A percentile compares a stretch with the other conserved stretches of the same genome.
phyloP scores from a whole-genome alignment of 2,888 invertebrate genomes.

The Caenorhabditis parvicauda region DNA sequence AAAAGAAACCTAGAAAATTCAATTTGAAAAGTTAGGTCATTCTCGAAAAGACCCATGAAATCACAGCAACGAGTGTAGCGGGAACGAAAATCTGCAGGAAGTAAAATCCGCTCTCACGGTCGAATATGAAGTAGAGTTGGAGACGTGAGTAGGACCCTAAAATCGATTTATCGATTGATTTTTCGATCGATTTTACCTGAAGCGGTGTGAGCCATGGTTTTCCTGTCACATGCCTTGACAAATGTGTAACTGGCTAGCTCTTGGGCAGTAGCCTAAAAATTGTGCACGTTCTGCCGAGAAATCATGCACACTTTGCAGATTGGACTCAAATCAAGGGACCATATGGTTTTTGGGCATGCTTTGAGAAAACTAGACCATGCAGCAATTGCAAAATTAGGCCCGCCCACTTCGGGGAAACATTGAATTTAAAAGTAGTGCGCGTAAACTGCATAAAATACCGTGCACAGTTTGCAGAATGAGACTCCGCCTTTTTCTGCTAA shows the following conservation, averaged over 20 bases:
- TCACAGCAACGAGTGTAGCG: conserved; percentile 42
- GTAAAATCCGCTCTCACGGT: conserved; percentile 95
- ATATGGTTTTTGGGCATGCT: no score
- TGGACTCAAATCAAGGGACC: no score
- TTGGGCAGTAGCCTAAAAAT: no score
- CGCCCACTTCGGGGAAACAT: no score
- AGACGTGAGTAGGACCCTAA: conserved; percentile 89
- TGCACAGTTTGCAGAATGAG: no score
- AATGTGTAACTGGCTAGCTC: conserved; percentile 43
- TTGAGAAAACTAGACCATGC: no score
- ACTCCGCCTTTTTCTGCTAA: no score
- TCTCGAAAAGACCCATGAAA: conserved; percentile 32
- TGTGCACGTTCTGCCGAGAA: no score
- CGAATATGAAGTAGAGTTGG: conserved; percentile 93
- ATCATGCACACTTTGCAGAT: no score
- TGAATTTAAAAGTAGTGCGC: no score
- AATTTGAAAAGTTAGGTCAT: background rate
- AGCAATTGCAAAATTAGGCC: no score
- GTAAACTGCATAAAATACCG: no score
- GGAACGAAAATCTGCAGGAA: conserved; percentile 97
- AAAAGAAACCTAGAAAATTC: conserved; percentile 78
- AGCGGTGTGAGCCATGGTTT: conserved; percentile 37
- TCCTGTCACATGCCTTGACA: conserved; percentile 35
- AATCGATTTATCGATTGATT: conserved; percentile 9
- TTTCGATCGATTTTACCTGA: conserved; percentile 27